Evolutionary conservation across 1,140 invertebrate genomes (phyloP).

Genomic region (Drosophila jambulina): DNA sequence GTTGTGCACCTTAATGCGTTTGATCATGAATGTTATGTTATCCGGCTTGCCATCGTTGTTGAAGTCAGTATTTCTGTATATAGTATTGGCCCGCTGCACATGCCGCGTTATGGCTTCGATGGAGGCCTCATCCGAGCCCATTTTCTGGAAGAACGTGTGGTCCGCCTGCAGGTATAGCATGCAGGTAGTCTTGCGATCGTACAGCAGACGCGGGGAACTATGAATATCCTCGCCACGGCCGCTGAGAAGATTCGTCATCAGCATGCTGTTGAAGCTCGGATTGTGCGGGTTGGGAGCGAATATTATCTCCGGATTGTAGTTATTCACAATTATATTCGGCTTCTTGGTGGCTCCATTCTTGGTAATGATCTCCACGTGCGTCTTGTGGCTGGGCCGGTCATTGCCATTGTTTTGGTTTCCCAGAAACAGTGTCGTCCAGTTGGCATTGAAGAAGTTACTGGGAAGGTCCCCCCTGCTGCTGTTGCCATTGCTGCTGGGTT

Average conservation of each 20-base stretch:
- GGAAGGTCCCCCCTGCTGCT: constrained; percentile 66
- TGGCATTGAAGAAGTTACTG: constrained; percentile 84
- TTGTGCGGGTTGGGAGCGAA: constrained; percentile 84
- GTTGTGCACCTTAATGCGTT: constrained; percentile 97
- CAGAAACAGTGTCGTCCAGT: constrained; percentile 84
- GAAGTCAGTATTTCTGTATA: constrained; percentile 97
- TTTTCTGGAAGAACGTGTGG: constrained; percentile 96
- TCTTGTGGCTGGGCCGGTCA: constrained; percentile 87
- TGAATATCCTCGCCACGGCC: constrained; percentile 85
- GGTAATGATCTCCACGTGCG: constrained; percentile 88
- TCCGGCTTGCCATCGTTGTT: constrained; percentile 96
- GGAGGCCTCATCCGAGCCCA: constrained; percentile 96
- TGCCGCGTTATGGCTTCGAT: constrained; percentile 98
- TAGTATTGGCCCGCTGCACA: constrained; percentile 96
- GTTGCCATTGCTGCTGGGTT: constrained; percentile 70
- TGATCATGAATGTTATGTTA: constrained; percentile 98
- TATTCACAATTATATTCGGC: constrained; percentile 84
- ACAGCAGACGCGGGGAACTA: constrained; percentile 83
- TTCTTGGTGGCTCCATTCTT: constrained; percentile 87
- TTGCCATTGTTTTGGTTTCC: constrained; percentile 58
- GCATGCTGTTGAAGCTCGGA: constrained; percentile 86
- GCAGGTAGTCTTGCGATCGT: constrained; percentile 90
- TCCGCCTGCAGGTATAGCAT: constrained; percentile 98
- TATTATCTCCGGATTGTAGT: constrained; percentile 84
- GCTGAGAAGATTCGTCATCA: constrained; percentile 88